Conservation (phyloP, 2,888 invertebrate genomes). For the Leptinotarsa rubiginosa region DNA sequence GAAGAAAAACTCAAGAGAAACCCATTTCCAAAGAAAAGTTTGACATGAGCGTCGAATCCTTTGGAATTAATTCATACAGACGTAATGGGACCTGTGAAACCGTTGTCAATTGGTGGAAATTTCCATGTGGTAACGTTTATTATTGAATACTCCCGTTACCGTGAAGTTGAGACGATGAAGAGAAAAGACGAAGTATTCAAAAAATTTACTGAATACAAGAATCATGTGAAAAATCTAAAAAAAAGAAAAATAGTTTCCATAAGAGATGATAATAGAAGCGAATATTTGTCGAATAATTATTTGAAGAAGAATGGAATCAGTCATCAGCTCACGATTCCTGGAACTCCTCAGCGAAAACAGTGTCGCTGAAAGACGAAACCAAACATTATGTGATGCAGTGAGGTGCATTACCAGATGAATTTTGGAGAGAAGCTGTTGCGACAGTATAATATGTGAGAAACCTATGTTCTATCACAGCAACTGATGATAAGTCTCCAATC, state of each 20-base stretch:
- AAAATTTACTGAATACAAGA: neutral
- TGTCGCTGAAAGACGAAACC: neutral
- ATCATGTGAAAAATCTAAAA: neutral
- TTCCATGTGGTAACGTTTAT: conserved; percentile 55
- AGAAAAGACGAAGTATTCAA: conserved; percentile 4
- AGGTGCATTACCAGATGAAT: neutral
- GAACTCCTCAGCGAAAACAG: conserved; percentile 7
- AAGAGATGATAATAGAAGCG: conserved; percentile 7
- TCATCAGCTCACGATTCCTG: neutral
- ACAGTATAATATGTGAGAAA: neutral
- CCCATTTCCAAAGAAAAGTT: conserved; percentile 5
- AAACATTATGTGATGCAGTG: neutral
- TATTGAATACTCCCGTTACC: conserved; percentile 56
- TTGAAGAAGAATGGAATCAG: neutral
- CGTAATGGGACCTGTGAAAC: conserved; percentile 52
- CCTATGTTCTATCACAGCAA: neutral
- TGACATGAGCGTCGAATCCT: neutral
- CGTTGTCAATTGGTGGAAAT: conserved; percentile 48
- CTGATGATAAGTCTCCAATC: neutral
- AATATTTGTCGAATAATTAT: conserved; percentile 4
- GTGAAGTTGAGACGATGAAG: neutral
- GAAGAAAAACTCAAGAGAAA: conserved; percentile 2
- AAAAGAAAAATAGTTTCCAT: neutral
- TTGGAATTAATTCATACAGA: neutral
- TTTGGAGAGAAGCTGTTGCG: neutral